phyloP scores from a whole-genome alignment of 2,113 vertebrate genomes.

The Calyptommatus sinebrachiatus region DNA sequence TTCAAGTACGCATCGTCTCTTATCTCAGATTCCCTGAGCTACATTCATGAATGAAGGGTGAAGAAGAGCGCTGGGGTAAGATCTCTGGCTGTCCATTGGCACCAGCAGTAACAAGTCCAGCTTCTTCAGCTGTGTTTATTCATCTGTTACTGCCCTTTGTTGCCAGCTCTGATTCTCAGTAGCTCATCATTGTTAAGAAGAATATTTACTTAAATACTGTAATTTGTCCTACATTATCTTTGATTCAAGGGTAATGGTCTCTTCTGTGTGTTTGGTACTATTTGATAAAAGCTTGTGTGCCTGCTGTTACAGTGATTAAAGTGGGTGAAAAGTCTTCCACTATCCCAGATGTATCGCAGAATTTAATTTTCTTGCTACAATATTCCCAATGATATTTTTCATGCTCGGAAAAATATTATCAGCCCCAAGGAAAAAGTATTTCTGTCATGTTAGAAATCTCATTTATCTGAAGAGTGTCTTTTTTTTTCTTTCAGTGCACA shows the following conservation, averaged over 20 bases:
- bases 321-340: conserved; percentile 12
- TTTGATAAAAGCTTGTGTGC: conserved; percentile 27
- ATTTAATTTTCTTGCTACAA: background rate
- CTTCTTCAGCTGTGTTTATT: conserved; percentile 22
- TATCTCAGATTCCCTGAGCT: conserved; percentile 19
- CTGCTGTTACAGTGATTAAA: conserved; percentile 28
- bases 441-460: background rate
- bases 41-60: conserved; percentile 29
- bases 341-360: background rate
- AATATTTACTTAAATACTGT: conserved; percentile 21
- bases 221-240: conserved; percentile 36
- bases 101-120: accelerated
- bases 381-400: background rate
- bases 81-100: conserved; percentile 27
- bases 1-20: conserved; percentile 27
- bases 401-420: background rate
- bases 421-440: accelerated
- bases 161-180: conserved; percentile 16
- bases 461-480: background rate
- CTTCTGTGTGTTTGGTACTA: conserved; percentile 28
- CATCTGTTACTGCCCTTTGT: conserved; percentile 14
- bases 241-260: conserved; percentile 10
- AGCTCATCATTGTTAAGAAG: background rate
- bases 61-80: conserved; percentile 13
- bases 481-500: no score